phyloP scores from a whole-genome alignment of 1,140 invertebrate species.

The Whitmania pigra region DNA sequence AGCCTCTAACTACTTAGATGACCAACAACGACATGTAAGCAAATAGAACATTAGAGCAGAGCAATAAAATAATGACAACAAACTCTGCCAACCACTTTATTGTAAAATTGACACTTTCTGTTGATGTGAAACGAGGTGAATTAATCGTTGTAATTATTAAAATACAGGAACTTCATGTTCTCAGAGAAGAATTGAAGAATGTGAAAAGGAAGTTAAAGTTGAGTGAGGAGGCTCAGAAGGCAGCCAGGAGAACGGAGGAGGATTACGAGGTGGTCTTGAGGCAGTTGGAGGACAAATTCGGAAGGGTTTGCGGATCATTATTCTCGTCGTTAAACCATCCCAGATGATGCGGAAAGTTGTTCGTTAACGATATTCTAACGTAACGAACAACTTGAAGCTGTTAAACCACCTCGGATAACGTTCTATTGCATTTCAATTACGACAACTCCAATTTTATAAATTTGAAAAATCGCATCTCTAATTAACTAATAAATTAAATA shows the following conservation, averaged over 20 bases:
- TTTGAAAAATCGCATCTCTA: no score
- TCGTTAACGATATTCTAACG: no score
- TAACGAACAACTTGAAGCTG: background rate
- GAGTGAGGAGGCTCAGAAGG: conserved; percentile 37
- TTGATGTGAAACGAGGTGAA: no score
- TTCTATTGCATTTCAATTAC: background rate
- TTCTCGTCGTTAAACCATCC: no score
- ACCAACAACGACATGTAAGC: no score
- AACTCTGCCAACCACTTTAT: no score
- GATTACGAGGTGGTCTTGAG: conserved; percentile 40
- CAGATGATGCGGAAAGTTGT: no score
- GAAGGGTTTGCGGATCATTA: background rate
- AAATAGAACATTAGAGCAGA: no score
- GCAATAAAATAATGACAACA: no score
- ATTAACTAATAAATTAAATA: no score
- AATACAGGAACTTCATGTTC: background rate
- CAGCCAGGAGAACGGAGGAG: conserved; percentile 36
- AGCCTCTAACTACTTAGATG: no score
- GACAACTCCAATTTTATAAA: background rate
- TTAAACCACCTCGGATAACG: background rate
- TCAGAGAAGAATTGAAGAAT: background rate
- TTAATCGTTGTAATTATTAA: background rate
- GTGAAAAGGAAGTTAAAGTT: conserved; percentile 33
- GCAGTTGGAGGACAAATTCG: conserved; percentile 35
- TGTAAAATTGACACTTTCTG: no score